Evolutionary conservation across 2,888 invertebrate genomes (phyloP), one percentile per base, ranked within the genome.

Genomic region (Pyrrhia umbra): DNA sequence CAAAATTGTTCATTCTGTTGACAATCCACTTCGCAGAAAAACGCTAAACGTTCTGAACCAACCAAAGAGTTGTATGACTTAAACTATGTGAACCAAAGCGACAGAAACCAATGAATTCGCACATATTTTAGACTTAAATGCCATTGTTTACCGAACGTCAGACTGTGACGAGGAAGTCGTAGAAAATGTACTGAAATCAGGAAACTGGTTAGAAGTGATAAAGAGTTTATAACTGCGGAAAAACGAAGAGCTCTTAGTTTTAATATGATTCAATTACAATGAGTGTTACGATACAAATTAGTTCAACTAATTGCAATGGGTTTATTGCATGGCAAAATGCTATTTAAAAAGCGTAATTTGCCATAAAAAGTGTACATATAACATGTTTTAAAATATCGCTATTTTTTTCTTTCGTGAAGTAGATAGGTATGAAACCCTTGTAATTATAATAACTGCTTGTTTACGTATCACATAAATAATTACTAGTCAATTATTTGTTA

Each of bases 61-160:
- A 10, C 21, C 62, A 58, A 45, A 10, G 39, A 63, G 56, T 52
- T 55, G 39, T 58, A 23, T 45, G 42, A 43, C 20, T 45, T 23
- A 27, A 64, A 42, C 30, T 51, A 56, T 67, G 59, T 18, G 57
- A 76, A 66, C 42, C 37, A 10, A n/a, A 15, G 20, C 9, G 1
- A 45, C 45, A 52, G 39, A 71, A 70, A 47, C 20, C 59, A 60
- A 60, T 71, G 18, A 55, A 49, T 60, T 58, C 46, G 55, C 64
- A 64, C 61, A 68, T 72, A 62, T 62, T 61, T 75, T 56, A 75
- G 39, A 34, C 3, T 47, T 52, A 62, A 59, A 40, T 21, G 37
- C 77, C 46, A 57, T 75, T 77, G 61, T 77, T 6, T 60, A 37
- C 55, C 30, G 13, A 57, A 27, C 46, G 52, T 50, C 43, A 66